phyloP scores from a whole-genome alignment of 2,797 vertebrate species.

The Phalanger gymnotis region DNA sequence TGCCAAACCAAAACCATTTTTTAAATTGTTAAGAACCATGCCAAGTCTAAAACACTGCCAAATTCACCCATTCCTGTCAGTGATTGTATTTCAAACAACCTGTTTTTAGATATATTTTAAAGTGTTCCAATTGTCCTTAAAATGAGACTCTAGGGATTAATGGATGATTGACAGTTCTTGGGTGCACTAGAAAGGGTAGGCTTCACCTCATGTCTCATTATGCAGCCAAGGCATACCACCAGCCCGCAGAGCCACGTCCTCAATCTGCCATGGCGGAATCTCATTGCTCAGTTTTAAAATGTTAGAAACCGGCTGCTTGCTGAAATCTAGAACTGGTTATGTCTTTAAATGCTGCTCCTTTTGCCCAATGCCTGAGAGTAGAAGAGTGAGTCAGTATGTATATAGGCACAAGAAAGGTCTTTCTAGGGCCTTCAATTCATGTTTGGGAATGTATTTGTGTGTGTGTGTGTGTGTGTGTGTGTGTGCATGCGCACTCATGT shows the following conservation, averaged over 20 bases:
- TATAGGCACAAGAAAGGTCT: not conserved
- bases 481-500: not conserved
- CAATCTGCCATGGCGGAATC: slow-evolving; percentile 30
- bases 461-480: slow-evolving; percentile 14
- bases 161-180: slow-evolving; percentile 38
- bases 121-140: slow-evolving; percentile 52
- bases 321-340: slow-evolving; percentile 62
- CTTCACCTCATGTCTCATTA: not conserved
- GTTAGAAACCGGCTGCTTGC: slow-evolving; percentile 55
- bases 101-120: slow-evolving; percentile 53
- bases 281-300: slow-evolving; percentile 48
- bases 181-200: slow-evolving; percentile 12
- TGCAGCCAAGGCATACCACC: slow-evolving; percentile 1
- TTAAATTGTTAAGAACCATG: slow-evolving; percentile 49
- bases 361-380: slow-evolving; percentile 55
- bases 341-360: slow-evolving; percentile 50
- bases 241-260: not conserved
- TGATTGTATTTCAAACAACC: slow-evolving; percentile 35
- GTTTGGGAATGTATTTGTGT: not conserved
- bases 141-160: slow-evolving; percentile 27
- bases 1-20: slow-evolving; percentile 68
- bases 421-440: slow-evolving; percentile 26
- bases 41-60: slow-evolving; percentile 57
- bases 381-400: slow-evolving; percentile 16
- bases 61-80: slow-evolving; percentile 61